Evolutionary conservation across 2,888 invertebrate genomes (phyloP).

Genomic region (Ommatoiulus sabulosus): DNA sequence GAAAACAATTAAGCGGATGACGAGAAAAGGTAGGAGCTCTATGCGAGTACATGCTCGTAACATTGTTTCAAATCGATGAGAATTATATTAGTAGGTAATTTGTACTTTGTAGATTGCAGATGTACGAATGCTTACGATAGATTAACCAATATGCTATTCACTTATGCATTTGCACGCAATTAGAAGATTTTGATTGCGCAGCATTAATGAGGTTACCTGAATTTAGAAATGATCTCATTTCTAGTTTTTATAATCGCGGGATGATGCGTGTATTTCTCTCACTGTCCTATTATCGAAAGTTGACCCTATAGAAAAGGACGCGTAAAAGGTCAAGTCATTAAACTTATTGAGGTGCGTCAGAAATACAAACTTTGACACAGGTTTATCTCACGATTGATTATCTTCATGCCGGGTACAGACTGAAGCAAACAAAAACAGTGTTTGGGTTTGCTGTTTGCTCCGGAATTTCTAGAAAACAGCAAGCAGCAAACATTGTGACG

Average conservation of each 20-base stretch:
- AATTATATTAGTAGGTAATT: slow-evolving; percentile 35
- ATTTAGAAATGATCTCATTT: background rate
- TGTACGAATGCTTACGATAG: background rate
- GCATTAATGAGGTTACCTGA: background rate
- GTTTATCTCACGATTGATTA: no score
- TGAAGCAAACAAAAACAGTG: no score
- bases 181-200: background rate
- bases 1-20: background rate
- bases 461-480: no score
- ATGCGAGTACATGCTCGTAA: background rate
- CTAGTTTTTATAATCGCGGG: background rate
- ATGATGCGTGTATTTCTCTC: background rate
- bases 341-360: no score
- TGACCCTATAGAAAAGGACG: no score
- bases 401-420: no score
- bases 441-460: no score
- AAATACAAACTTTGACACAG: no score
- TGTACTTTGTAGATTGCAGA: background rate
- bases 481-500: no score
- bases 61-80: slow-evolving; percentile 17
- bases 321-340: no score
- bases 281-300: background rate
- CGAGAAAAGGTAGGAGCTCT: background rate
- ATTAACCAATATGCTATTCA: background rate
- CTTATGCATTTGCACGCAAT: background rate